Base-by-base conservation (phyloP, 2,797 vertebrate genomes). In the Eupleurogrammus muticus region DNA sequence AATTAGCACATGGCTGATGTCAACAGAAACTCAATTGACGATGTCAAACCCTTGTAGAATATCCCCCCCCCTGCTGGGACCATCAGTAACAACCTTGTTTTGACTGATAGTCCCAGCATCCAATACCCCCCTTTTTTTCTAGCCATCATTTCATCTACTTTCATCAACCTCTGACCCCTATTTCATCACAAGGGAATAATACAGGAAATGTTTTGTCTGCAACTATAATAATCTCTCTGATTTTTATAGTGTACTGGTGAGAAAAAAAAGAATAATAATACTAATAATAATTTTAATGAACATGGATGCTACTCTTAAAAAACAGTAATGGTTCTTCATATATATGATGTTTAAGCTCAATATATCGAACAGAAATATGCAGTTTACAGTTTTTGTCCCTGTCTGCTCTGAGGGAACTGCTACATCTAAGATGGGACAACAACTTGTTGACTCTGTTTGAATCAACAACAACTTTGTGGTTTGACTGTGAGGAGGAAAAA, bases 381-480 rank as follows among this genome's bases (percentile, higher is more conserved):
- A 0, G 14, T 42, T 42, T 17, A 42, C 14, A 42, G 47, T 44
- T 69, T 35, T 21, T 59, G 35, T 13, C 2, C 3, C 44, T 53
- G 49, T 40, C 17, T 47, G 5, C 59, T 52, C 54, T 19, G 16
- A 2, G 61, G 65, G 53, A 70, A 12, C 20, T 36, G 46, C 46
- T 53, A 40, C 60, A 21, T 36, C 4, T 70, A 40, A 47, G 16
- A 66, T 69, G 62, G 54, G 51, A 58, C 64, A 42, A 71, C 50
- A 42, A 71, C 50, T 76, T 87, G 69, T 50, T 68, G 13, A 44
- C 65, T 70, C 13, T 40, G 12, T 48, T 69, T 78, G 35, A 66
- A 50, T 76, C 55, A 56, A 73, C 55, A 56, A 73, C 58, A 70
- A 54, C 48, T 47, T 68, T 10, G 9, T 38, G 61, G 57, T 52